phyloP scores from a whole-genome alignment of 2,797 vertebrate species.

The Chelidonichthys spinosus region DNA sequence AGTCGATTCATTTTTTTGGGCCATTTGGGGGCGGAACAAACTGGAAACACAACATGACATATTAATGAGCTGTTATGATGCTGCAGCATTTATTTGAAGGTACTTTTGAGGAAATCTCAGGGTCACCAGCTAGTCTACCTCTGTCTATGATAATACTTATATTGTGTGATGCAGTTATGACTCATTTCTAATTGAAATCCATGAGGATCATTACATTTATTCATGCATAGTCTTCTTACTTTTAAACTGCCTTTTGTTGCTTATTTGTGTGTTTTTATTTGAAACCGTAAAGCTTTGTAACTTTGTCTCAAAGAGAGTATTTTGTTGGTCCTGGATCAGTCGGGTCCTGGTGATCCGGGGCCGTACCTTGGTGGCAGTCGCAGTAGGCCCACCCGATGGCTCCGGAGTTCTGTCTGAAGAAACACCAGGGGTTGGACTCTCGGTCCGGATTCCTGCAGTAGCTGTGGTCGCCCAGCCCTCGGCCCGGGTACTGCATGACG shows the following conservation, averaged over 20 bases:
- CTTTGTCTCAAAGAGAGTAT: background rate
- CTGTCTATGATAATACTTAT: too few species aligned
- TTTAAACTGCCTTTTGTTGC: background rate
- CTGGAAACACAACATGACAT: background rate
- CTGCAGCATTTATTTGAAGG: too few species aligned
- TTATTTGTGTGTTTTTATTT: background rate
- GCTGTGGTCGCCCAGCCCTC: conserved; percentile 91
- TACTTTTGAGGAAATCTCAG: background rate
- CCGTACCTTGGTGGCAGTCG: conserved; percentile 91
- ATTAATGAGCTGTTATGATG: background rate
- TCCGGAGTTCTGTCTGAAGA: conserved; percentile 90
- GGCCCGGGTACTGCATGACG: conserved; percentile 90
- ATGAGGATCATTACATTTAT: background rate
- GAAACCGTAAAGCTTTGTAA: background rate
- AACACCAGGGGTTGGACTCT: conserved; percentile 91
- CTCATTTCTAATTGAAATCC: background rate
- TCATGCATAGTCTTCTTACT: background rate
- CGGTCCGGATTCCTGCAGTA: conserved; percentile 93
- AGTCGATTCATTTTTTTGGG: background rate
- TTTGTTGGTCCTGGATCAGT: background rate
- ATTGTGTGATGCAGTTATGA: background rate
- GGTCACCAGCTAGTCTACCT: background rate
- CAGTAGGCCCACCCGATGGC: conserved; percentile 93
- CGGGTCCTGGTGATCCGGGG: fast-evolving
- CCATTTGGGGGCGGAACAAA: background rate